These are phyloP conservation scores for Chromoteleia sp. DNA, from an alignment of 2,888 invertebrate species.

Conservation along the genomic window DNA sequence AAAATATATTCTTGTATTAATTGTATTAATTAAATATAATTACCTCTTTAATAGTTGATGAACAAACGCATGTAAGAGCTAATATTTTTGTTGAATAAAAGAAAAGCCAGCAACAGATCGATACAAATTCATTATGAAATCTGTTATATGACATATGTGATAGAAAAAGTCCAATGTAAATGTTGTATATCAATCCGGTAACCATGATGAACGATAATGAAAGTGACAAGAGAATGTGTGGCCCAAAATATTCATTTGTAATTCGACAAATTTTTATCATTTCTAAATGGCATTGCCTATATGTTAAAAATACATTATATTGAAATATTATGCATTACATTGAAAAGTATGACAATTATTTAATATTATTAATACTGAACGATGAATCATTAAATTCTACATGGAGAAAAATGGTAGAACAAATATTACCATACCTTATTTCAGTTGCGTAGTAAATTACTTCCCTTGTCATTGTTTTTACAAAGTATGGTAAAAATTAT, in stretches of 20 bases:
- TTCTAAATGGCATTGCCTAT: slow-evolving; percentile 47
- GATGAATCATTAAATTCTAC: too few relatives aligned
- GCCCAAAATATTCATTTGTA: slow-evolving; percentile 46
- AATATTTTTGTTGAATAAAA: slow-evolving; percentile 56
- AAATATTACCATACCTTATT: too few relatives aligned
- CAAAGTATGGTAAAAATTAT: too few relatives aligned
- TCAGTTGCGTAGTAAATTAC: too few relatives aligned
- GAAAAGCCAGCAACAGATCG: slow-evolving; percentile 53
- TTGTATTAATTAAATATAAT: too few relatives aligned
- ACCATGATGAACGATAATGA: slow-evolving; percentile 59
- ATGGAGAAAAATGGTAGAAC: too few relatives aligned
- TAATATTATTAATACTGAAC: too few relatives aligned
- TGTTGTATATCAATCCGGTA: slow-evolving; percentile 56
- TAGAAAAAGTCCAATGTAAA: slow-evolving; percentile 59
- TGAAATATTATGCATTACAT: background rate
- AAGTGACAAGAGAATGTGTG: slow-evolving; percentile 50
- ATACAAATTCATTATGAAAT: slow-evolving; percentile 49
- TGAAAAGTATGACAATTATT: too few relatives aligned
- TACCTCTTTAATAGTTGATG: slow-evolving; percentile 47
- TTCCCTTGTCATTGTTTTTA: too few relatives aligned
- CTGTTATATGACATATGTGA: slow-evolving; percentile 4
- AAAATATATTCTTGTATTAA: too few relatives aligned
- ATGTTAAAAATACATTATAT: slow-evolving; percentile 6
- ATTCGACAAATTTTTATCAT: slow-evolving; percentile 46
- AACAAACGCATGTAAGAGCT: slow-evolving; percentile 43